A percentile compares a stretch with the other conserved stretches of the same genome.
Evolutionary conservation across 1,140 invertebrate genomes (phyloP).

Genomic region (Drosophila yakuba): DNA sequence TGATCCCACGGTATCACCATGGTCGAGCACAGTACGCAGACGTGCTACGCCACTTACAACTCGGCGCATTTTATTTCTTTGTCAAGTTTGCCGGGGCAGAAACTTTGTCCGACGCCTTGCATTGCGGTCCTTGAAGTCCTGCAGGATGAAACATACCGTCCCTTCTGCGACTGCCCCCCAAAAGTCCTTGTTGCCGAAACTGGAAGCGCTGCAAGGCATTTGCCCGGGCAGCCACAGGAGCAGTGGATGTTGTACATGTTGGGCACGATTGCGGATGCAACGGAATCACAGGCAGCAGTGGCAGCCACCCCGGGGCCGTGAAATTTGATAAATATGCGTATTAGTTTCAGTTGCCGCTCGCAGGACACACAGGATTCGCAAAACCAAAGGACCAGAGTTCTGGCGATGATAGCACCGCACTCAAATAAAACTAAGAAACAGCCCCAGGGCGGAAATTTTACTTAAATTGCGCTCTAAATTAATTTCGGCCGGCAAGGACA

Average conservation of each 20-base stretch:
- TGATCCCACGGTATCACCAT: conserved; percentile 1
- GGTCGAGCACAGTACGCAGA: conserved; percentile 1
- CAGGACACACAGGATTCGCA: not conserved
- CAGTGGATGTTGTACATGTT: conserved; percentile 57
- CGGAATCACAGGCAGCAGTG: conserved; percentile 17
- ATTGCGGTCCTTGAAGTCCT: conserved; percentile 55
- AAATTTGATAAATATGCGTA: conserved; percentile 83
- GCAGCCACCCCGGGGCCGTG: conserved; percentile 63
- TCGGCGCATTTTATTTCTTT: conserved; percentile 49
- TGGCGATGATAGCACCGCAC: conserved; percentile 23
- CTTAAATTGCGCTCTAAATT: conserved; percentile 77
- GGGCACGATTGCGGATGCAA: conserved; percentile 31
- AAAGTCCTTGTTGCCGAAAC: conserved; percentile 15
- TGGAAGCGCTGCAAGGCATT: conserved; percentile 65
- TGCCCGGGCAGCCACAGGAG: conserved; percentile 24
- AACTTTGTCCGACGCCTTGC: conserved; percentile 71
- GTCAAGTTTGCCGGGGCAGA: conserved; percentile 63
- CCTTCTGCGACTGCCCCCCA: not conserved
- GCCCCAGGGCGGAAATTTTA: conserved; percentile 45
- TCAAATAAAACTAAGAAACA: conserved; percentile 54
- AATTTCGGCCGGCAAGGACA: conserved; percentile 44
- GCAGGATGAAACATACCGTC: not conserved
- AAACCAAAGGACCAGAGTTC: not conserved
- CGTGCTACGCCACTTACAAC: conserved; percentile 24
- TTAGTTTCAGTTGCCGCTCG: conserved; percentile 71